Evolutionary conservation across 23 tunicate species (phyloP).

Genomic region (Botrylloides violaceus): DNA sequence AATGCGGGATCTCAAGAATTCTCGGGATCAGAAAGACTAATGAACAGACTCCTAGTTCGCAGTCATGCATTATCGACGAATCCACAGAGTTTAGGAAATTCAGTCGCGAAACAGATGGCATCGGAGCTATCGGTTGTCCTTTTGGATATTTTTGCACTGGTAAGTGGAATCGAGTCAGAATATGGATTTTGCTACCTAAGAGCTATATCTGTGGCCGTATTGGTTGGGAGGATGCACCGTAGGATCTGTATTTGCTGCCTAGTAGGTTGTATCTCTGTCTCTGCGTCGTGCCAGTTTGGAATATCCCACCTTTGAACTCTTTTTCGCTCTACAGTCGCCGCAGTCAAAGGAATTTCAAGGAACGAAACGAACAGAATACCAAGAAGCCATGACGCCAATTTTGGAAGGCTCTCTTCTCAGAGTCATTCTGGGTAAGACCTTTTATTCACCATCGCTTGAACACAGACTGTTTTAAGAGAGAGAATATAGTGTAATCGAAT

Average conservation of each 20-base stretch:
- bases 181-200: not conserved
- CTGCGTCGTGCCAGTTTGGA: not conserved
- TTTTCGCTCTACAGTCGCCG: not conserved
- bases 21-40: not conserved
- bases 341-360: not conserved
- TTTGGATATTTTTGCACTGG: not conserved
- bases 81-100: not conserved
- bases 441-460: not conserved
- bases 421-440: slow-evolving; percentile 12
- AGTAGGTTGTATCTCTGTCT: too few species aligned
- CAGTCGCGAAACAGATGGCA: slow-evolving; percentile 10
- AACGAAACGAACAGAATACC: not conserved
- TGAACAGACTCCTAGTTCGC: too few species aligned
- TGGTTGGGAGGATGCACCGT: too few species aligned
- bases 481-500: not conserved
- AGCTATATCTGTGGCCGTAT: not conserved
- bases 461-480: not conserved
- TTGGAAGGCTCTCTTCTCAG: slow-evolving; percentile 1
- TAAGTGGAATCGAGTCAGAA: not conserved
- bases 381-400: slow-evolving; percentile 4
- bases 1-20: too few species aligned
- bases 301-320: not conserved
- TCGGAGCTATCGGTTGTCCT: not conserved
- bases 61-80: not conserved
- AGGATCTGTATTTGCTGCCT: too few species aligned